Conservation (phyloP, 1,140 invertebrate species). For the Gonatopus flavifemur region DNA sequence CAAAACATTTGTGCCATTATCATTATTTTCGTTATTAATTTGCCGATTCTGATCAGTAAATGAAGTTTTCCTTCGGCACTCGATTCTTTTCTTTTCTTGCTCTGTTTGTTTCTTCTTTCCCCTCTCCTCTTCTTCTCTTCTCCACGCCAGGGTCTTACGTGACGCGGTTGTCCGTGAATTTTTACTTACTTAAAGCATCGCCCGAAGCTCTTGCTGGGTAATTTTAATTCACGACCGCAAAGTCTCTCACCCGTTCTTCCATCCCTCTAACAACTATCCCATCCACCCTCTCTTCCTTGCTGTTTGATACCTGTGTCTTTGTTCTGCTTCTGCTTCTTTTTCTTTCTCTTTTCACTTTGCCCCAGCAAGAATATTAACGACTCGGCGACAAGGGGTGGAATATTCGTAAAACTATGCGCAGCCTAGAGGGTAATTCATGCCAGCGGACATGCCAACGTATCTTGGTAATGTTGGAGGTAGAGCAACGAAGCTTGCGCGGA, state of each 20-base stretch:
- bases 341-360: not conserved
- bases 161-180: not conserved
- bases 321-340: not conserved
- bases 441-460: conserved; percentile 34
- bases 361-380: conserved; percentile 40
- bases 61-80: no score
- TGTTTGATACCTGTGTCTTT: no score
- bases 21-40: no score
- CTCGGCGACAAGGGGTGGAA: conserved; percentile 39
- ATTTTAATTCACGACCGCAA: conserved; percentile 33
- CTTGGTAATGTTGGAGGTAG: conserved; percentile 34
- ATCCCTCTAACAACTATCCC: not conserved
- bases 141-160: no score
- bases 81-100: no score
- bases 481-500: conserved; percentile 45
- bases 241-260: not conserved
- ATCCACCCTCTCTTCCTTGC: no score
- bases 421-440: conserved; percentile 38
- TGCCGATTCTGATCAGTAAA: no score
- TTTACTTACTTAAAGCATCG: conserved; percentile 9
- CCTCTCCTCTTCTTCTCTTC: no score
- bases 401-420: conserved; percentile 56
- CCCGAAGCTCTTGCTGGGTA: conserved; percentile 16
- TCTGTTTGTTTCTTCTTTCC: no score
- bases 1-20: no score